Evolutionary conservation across 2,888 invertebrate genomes (phyloP).

Genomic region (Dryobota labecula): DNA sequence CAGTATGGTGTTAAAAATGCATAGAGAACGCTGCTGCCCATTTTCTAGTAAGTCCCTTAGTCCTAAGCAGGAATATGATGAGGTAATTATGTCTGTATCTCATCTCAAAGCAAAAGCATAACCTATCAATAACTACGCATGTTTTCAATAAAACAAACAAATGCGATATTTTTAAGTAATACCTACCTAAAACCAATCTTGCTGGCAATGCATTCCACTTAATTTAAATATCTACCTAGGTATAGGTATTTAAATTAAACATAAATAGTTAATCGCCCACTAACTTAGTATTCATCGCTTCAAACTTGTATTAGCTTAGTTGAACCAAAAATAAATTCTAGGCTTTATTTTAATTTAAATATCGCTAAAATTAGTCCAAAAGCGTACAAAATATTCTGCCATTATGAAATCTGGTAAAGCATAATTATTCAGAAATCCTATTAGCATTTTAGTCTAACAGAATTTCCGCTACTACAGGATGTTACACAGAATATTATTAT

Average conservation of each 20-base stretch:
- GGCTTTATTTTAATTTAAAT: constrained; percentile 26
- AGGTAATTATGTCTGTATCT: not conserved
- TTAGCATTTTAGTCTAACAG: constrained; percentile 39
- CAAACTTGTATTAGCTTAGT: constrained; percentile 21
- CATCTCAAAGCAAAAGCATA: too few relatives aligned
- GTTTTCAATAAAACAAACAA: not conserved
- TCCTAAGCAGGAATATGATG: too few relatives aligned
- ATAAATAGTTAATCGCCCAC: constrained; percentile 7
- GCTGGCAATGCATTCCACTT: too few relatives aligned
- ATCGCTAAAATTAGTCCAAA: constrained; percentile 23
- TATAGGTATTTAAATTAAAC: constrained; percentile 7
- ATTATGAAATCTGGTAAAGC: constrained; percentile 31
- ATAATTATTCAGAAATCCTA: constrained; percentile 37
- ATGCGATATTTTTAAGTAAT: not conserved
- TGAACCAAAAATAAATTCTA: constrained; percentile 26
- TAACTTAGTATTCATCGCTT: constrained; percentile 23
- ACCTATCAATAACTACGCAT: not conserved
- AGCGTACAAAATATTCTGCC: constrained; percentile 30
- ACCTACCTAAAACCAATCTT: too few relatives aligned
- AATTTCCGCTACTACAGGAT: constrained; percentile 18
- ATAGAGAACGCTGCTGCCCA: too few relatives aligned
- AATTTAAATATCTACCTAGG: too few relatives aligned
- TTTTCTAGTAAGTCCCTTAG: too few relatives aligned
- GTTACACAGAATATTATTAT: constrained; percentile 10
- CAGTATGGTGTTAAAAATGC: too few relatives aligned